Percentiles rank a stretch among this genome's conserved stretches.
Conservation (phyloP, 2,888 invertebrate genomes). For the Plebejus anna region DNA sequence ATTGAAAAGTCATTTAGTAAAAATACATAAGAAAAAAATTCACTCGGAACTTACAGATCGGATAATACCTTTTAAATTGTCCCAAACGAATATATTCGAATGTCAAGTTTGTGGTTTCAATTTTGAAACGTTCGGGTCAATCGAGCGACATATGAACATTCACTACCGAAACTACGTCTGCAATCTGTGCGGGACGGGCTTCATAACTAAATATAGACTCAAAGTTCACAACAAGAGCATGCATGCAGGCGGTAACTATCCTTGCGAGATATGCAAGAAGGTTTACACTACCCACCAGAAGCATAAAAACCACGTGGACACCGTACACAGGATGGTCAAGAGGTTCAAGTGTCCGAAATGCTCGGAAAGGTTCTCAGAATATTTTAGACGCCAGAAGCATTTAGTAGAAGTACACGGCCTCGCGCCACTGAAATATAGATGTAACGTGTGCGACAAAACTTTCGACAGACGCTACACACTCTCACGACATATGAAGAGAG, state of each 20-base stretch:
- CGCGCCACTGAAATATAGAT: constrained; percentile 56
- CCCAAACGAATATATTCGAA: constrained; percentile 47
- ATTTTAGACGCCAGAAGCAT: constrained; percentile 63
- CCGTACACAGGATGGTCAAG: constrained; percentile 57
- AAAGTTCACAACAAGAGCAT: constrained; percentile 62
- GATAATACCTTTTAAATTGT: constrained; percentile 61
- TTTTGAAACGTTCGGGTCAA: constrained; percentile 66
- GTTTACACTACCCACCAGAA: constrained; percentile 55
- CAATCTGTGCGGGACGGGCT: constrained; percentile 62
- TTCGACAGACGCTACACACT: constrained; percentile 48
- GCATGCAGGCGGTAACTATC: constrained; percentile 52
- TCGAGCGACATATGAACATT: constrained; percentile 67
- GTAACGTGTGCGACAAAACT: constrained; percentile 54
- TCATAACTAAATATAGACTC: constrained; percentile 58
- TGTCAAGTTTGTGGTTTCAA: constrained; percentile 60
- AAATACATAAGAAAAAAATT: constrained; percentile 55
- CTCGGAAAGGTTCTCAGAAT: constrained; percentile 59
- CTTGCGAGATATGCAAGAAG: constrained; percentile 60
- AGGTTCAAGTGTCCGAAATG: constrained; percentile 62
- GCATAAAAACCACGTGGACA: constrained; percentile 56
- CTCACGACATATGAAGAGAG: constrained; percentile 62
- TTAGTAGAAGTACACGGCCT: constrained; percentile 57
- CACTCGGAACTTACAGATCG: constrained; percentile 52
- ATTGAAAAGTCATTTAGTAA: constrained; percentile 55
- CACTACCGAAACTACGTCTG: constrained; percentile 67